Percentiles rank a stretch among this genome's conserved stretches.
Conservation (phyloP, 2,797 vertebrate species). For the Myotis vivesi region DNA sequence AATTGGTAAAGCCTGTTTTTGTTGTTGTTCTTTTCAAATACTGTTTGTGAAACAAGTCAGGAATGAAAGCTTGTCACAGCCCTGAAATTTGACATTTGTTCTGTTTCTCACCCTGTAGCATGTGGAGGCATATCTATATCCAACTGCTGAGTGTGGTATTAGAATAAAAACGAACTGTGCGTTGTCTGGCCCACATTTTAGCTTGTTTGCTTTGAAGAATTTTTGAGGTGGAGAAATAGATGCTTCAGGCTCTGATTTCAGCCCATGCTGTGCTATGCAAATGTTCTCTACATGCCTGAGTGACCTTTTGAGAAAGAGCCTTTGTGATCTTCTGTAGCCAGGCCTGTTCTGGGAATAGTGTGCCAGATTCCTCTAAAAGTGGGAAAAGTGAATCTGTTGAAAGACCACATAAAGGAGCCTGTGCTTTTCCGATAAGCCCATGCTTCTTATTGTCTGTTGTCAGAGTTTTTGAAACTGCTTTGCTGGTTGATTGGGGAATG, state of each 20-base stretch:
- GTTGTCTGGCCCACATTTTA: slow-evolving; percentile 67
- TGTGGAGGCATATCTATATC: not conserved
- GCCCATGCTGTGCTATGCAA: slow-evolving; percentile 69
- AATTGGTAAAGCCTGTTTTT: slow-evolving; percentile 14
- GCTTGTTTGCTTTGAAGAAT: slow-evolving; percentile 76
- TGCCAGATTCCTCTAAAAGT: slow-evolving; percentile 66
- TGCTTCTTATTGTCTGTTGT: slow-evolving; percentile 36
- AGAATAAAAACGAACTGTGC: slow-evolving; percentile 46
- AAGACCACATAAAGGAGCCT: slow-evolving; percentile 32
- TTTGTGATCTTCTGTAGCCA: slow-evolving; percentile 71
- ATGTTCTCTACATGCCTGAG: slow-evolving; percentile 54
- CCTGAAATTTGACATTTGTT: slow-evolving; percentile 36
- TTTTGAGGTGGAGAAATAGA: slow-evolving; percentile 69
- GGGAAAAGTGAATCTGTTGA: slow-evolving; percentile 59
- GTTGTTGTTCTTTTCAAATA: not conserved
- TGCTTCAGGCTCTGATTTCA: slow-evolving; percentile 71
- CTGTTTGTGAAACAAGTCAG: slow-evolving; percentile 19
- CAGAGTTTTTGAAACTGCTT: slow-evolving; percentile 64
- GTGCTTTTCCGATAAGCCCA: slow-evolving; percentile 17
- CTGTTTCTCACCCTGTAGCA: not conserved
- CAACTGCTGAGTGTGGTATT: not conserved
- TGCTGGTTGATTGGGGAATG: slow-evolving; percentile 24
- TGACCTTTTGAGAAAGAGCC: slow-evolving; percentile 75
- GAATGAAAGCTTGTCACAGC: not conserved
- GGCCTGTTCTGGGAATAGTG: slow-evolving; percentile 69